Evolutionary conservation across 2,797 vertebrate species (phyloP).

Genomic region (Lophius americanus): DNA sequence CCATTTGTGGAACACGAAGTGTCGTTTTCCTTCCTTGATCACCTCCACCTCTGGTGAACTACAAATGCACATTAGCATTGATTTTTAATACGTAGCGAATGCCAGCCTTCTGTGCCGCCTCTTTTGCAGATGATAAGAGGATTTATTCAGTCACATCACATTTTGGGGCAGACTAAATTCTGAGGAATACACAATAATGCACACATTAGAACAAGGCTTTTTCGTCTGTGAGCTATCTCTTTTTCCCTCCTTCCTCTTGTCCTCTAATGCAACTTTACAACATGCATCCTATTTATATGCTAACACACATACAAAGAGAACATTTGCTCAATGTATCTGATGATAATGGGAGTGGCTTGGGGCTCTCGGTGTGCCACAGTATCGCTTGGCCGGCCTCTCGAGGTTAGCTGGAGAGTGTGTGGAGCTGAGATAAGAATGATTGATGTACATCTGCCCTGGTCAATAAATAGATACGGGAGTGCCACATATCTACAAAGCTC

Average conservation of each 20-base stretch:
- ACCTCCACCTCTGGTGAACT: conserved; percentile 44
- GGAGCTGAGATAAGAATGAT: conserved; percentile 82
- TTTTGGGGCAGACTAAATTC: conserved; percentile 39
- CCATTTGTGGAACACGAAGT: conserved; percentile 42
- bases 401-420: conserved; percentile 70
- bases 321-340: conserved; percentile 73
- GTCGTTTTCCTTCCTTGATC: conserved; percentile 51
- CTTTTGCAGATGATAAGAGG: conserved; percentile 56
- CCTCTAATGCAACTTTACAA: conserved; percentile 58
- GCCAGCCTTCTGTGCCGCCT: conserved; percentile 58
- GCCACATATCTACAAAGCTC: conserved; percentile 74
- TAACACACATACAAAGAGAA: conserved; percentile 41
- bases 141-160: conserved; percentile 49
- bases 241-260: conserved; percentile 33
- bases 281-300: conserved; percentile 40
- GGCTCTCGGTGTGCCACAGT: conserved; percentile 54
- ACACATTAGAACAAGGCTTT: conserved; percentile 47
- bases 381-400: conserved; percentile 65
- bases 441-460: conserved; percentile 79
- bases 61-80: conserved; percentile 62
- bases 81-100: conserved; percentile 59
- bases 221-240: conserved; percentile 38
- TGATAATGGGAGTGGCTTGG: conserved; percentile 57
- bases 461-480: conserved; percentile 79
- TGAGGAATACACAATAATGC: conserved; percentile 38